Base-by-base conservation (phyloP, 2,888 invertebrate species). In the Portevinia maculata region DNA sequence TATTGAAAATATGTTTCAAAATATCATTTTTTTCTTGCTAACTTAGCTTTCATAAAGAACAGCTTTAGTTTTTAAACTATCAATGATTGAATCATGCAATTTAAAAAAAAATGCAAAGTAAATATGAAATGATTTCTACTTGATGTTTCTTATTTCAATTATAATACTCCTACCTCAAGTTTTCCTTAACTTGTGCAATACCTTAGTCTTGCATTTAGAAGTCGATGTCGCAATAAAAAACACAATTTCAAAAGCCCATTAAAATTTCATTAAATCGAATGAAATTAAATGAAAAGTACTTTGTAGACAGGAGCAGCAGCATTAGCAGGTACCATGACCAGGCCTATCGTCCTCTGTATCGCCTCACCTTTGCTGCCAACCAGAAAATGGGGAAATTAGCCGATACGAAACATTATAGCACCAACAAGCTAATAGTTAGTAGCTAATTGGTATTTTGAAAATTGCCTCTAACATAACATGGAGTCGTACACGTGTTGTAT, bases 361-460 rank as follows among this genome's bases (percentile, higher is more conserved):
- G 6, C 19, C 21, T 21, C 28, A 37, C 46, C 44, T 34, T n/a
- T 21, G 15, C 19, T 39, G 30, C 34, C 7, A 46, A 37, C 24
- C 21, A 7, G 39, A 28, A 9, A 7, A 32, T 28, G 34, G 15
- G 21, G 46, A 7, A 60, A 69, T 67, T 60, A 75, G 28, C 59
- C 39, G 53, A 67, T 53, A 60, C 67, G 52, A 62, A 62, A 70
- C 60, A 55, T 79, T 67, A 62, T 79, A 50, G 28, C 67, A 37
- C 55, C 55, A 50, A 62, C 62, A 52, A 62, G 60, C 57, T 79
- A 64, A 74, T 74, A 64, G 74, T 55, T 52, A 15, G 79, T 79
- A n/a, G n/a, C n/a, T n/a, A 79, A 79, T 79, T 79, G 69, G 74
- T 64, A 57, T 74, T 79, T 74, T 37, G 55, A 69, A 79, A 79